These are phyloP conservation scores for Percina caprodes DNA, from an alignment of 2,113 vertebrate genomes.

Conservation along the genomic window DNA sequence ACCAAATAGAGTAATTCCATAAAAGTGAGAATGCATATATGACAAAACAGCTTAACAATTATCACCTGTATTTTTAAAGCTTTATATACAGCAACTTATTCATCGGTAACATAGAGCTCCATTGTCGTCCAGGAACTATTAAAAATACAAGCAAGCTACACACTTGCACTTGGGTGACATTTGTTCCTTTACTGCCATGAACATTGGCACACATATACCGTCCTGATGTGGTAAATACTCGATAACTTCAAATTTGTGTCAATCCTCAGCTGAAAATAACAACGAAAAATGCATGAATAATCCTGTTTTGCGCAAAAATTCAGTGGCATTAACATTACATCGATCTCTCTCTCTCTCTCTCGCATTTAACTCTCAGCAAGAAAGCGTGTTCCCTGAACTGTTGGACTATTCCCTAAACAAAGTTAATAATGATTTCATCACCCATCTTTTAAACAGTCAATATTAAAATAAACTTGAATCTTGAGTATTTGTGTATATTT, in stretches of 20 bases:
- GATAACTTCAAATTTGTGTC: not conserved
- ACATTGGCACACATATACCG: not conserved
- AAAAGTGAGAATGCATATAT: no score
- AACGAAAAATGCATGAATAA: not conserved
- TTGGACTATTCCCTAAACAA: not conserved
- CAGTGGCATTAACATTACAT: not conserved
- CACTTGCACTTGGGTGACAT: no score
- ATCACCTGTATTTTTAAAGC: not conserved
- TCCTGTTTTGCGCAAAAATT: not conserved
- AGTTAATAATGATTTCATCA: slow-evolving; percentile 2
- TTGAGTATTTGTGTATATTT: not conserved
- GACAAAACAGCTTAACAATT: not conserved
- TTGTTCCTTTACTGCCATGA: no score
- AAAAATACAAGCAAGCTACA: not conserved
- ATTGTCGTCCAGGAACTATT: not conserved
- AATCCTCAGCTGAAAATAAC: not conserved
- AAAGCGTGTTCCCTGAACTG: no score
- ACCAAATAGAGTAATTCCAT: no score
- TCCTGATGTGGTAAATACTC: not conserved
- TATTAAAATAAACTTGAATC: not conserved
- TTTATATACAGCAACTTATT: not conserved
- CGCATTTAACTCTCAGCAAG: no score
- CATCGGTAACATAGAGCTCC: not conserved
- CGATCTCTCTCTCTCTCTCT: no score
- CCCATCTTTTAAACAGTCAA: not conserved